Percentiles rank a stretch among this genome's conserved stretches.
Evolutionary conservation across 2,113 vertebrate species (phyloP).

Genomic region (Opisthocomus hoazin): DNA sequence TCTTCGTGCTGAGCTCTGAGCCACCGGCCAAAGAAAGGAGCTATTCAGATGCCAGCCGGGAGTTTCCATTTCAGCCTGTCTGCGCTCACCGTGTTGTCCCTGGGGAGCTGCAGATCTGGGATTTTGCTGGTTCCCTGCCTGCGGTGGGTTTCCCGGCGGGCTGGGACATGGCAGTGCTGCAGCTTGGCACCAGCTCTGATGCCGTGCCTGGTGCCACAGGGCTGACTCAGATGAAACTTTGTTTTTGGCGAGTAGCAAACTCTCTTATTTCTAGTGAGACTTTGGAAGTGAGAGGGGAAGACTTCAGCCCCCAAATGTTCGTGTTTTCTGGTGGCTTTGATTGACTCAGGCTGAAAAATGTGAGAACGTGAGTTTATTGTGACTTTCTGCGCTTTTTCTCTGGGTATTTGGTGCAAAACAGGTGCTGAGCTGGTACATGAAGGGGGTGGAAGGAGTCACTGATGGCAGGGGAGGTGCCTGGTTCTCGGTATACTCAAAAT

Average conservation of each 20-base stretch:
- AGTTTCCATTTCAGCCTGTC: not conserved
- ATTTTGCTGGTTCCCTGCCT: not conserved
- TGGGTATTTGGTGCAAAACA: not conserved
- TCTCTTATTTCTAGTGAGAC: not conserved
- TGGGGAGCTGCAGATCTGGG: not conserved
- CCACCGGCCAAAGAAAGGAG: not conserved
- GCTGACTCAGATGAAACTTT: not conserved
- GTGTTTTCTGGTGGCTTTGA: not conserved
- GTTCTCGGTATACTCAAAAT: accelerated
- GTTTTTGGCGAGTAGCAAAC: not conserved
- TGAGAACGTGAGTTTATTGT: not conserved
- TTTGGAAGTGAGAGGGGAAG: not conserved
- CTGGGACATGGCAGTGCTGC: not conserved
- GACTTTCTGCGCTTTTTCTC: not conserved
- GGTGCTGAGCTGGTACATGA: accelerated
- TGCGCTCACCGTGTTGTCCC: not conserved
- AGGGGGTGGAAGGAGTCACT: not conserved
- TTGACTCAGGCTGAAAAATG: accelerated
- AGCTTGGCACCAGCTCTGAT: not conserved
- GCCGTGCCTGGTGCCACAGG: not conserved
- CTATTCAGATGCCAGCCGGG: not conserved
- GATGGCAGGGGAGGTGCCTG: not conserved
- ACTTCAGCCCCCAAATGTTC: not conserved
- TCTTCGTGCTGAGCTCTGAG: not conserved
- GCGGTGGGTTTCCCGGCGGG: accelerated